These are phyloP conservation scores for Nannobrachium achirus DNA, from an alignment of 2,113 vertebrate genomes.

Conservation along the genomic window DNA sequence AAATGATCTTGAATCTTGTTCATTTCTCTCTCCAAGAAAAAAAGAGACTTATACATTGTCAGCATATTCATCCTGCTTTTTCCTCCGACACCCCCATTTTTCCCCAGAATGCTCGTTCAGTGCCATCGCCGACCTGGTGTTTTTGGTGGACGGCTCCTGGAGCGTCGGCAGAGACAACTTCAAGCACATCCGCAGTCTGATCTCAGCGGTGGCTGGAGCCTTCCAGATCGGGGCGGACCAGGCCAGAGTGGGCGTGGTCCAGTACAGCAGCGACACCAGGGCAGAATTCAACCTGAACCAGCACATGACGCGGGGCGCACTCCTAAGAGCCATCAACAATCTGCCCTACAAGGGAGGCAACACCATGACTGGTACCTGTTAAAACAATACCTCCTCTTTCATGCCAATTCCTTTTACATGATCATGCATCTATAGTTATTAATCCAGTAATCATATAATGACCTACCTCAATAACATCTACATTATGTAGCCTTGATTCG, in stretches of 20 bases:
- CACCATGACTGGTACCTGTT: slow-evolving; percentile 90
- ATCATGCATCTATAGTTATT: too few relatives aligned
- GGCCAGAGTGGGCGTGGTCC: slow-evolving; percentile 91
- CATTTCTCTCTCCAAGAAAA: not conserved
- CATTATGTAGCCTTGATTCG: too few relatives aligned
- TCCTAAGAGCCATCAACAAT: slow-evolving; percentile 87
- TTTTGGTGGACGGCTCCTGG: slow-evolving; percentile 94
- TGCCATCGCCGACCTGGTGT: slow-evolving; percentile 87
- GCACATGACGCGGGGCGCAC: slow-evolving; percentile 80
- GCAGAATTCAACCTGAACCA: slow-evolving; percentile 90
- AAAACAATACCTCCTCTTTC: not conserved
- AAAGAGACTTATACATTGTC: too few relatives aligned
- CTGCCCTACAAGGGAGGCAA: slow-evolving; percentile 91
- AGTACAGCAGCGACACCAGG: slow-evolving; percentile 87
- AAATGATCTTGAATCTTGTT: too few relatives aligned
- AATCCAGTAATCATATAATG: too few relatives aligned
- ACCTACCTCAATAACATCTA: too few relatives aligned
- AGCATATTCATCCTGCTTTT: not conserved
- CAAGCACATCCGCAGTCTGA: slow-evolving; percentile 86
- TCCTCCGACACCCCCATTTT: not conserved
- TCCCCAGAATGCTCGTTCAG: slow-evolving; percentile 87
- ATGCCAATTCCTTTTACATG: too few relatives aligned
- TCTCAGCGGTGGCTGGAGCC: slow-evolving; percentile 85
- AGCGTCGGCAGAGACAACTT: slow-evolving; percentile 90
- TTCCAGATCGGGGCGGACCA: slow-evolving; percentile 92